Evolutionary conservation across 2,888 invertebrate species (phyloP).

Genomic region (Amorpha juglandis): DNA sequence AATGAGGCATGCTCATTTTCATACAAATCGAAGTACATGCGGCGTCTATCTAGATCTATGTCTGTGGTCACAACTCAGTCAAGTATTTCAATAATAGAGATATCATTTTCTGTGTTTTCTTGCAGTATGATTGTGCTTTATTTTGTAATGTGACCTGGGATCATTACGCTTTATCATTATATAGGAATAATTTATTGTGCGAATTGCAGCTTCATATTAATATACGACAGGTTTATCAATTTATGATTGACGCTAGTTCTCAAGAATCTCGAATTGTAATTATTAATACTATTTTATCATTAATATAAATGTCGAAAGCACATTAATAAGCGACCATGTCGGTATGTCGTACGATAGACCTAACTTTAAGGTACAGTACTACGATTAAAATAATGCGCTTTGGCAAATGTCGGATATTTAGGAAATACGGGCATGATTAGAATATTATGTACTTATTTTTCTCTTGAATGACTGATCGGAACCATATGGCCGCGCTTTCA

Average conservation of each 20-base stretch:
- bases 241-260: neutral
- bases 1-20: no score
- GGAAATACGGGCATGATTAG: no score
- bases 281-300: neutral
- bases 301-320: neutral
- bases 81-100: neutral
- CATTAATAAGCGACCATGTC: slow-evolving; percentile 40
- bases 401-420: no score
- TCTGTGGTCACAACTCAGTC: no score
- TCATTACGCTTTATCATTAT: neutral
- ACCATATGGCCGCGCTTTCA: no score
- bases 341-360: slow-evolving; percentile 31
- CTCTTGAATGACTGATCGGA: no score
- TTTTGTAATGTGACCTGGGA: neutral
- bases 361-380: no score
- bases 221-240: neutral
- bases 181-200: neutral
- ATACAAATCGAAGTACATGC: no score
- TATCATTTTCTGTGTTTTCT: neutral
- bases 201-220: neutral
- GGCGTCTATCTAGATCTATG: no score
- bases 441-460: no score
- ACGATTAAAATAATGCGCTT: no score
- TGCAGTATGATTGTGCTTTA: neutral
- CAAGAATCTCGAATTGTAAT: slow-evolving; percentile 8